Percentiles rank a stretch among this genome's conserved stretches.
Evolutionary conservation across 2,888 invertebrate species (phyloP).

Genomic region (Gortyna flavago): DNA sequence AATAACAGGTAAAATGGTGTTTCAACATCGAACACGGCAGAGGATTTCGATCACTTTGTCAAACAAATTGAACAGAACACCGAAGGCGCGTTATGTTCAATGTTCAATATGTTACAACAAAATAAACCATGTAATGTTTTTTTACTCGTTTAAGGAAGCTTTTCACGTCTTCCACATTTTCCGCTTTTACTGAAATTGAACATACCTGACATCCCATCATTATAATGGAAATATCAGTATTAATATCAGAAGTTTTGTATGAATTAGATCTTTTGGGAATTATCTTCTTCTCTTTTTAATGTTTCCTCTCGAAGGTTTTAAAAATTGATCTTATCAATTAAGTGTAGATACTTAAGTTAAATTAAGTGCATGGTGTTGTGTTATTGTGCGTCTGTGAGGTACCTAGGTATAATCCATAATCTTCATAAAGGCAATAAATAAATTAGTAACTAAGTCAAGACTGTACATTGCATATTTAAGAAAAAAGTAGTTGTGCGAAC

Average conservation of each 20-base stretch:
- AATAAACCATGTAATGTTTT: slow-evolving; percentile 48
- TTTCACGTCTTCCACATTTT: slow-evolving; percentile 39
- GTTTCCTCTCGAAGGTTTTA: not conserved
- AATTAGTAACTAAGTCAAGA: not conserved
- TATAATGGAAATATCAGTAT: slow-evolving; percentile 6
- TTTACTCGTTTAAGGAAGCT: slow-evolving; percentile 31
- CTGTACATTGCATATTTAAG: too few species aligned
- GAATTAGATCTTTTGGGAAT: not conserved
- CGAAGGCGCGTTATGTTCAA: slow-evolving; percentile 45
- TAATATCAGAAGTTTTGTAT: not conserved
- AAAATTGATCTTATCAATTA: not conserved
- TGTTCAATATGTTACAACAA: slow-evolving; percentile 43
- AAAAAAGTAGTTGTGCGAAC: not conserved
- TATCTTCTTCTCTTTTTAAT: not conserved
- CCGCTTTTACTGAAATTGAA: slow-evolving; percentile 34
- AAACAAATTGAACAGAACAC: slow-evolving; percentile 60
- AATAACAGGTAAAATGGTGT: slow-evolving; percentile 53
- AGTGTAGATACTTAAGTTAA: not conserved
- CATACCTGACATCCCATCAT: slow-evolving; percentile 10
- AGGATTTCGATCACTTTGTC: slow-evolving; percentile 55
- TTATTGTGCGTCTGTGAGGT: not conserved
- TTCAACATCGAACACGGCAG: slow-evolving; percentile 46
- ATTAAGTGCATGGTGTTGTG: not conserved
- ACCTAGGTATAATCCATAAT: not conserved
- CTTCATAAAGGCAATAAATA: not conserved